Percentiles rank a stretch among this genome's conserved stretches.
These are phyloP conservation scores for Drosophila kikkawai DNA, from an alignment of 1,140 invertebrate species.

Conservation along the genomic window DNA sequence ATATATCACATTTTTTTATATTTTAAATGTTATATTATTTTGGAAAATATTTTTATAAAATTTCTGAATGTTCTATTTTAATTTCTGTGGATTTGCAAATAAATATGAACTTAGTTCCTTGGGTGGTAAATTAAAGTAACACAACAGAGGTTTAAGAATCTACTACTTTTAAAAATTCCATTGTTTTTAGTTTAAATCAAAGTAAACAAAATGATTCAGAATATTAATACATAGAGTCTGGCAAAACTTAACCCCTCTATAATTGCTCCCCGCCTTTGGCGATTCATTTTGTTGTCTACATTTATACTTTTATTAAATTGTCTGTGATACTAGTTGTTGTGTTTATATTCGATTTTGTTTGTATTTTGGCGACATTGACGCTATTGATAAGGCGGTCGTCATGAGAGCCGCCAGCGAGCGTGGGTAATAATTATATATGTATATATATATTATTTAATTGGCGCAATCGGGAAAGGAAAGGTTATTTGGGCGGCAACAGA, in stretches of 20 bases:
- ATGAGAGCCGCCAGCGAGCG: conserved; percentile 40
- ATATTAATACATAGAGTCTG: neutral
- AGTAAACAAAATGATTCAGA: conserved; percentile 22
- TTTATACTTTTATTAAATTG: conserved; percentile 33
- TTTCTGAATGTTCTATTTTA: too few species aligned
- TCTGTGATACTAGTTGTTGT: conserved; percentile 33
- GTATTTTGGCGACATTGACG: conserved; percentile 63
- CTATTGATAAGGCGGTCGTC: conserved; percentile 63
- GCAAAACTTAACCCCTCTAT: neutral
- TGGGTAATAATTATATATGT: conserved; percentile 63
- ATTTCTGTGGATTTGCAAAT: neutral
- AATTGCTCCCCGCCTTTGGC: neutral
- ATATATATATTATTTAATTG: conserved; percentile 67
- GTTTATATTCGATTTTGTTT: conserved; percentile 44
- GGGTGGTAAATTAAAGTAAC: conserved; percentile 8
- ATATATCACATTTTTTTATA: too few species aligned
- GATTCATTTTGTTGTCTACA: conserved; percentile 4
- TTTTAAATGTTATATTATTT: too few species aligned
- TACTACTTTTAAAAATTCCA: neutral
- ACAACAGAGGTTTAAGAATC: too few species aligned
- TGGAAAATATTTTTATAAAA: too few species aligned
- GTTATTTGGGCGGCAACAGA: conserved; percentile 73
- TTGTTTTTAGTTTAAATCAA: neutral
- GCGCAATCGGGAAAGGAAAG: conserved; percentile 68
- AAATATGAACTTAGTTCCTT: neutral